These are phyloP conservation scores for Hippocampus mohnikei DNA, from an alignment of 2,113 vertebrate species.

Conservation along the genomic window DNA sequence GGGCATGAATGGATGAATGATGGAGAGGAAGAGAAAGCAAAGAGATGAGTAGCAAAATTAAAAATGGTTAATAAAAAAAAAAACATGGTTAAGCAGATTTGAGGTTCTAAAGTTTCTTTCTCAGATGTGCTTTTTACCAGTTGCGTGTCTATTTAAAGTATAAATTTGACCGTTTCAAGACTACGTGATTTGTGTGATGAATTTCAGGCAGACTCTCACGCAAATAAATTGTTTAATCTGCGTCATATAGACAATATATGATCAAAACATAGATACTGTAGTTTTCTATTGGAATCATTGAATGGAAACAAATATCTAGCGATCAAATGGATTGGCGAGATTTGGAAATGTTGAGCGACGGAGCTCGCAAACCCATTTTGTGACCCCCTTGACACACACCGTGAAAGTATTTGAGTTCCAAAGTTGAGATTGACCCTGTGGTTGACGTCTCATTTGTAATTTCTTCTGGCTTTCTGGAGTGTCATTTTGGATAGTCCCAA, in stretches of 20 bases:
- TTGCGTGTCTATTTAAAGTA: neutral
- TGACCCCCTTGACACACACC: neutral
- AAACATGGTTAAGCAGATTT: neutral
- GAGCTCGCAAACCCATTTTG: neutral
- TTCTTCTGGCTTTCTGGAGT: neutral
- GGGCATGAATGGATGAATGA: constrained; percentile 11
- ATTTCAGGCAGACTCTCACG: too few species aligned
- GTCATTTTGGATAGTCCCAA: neutral
- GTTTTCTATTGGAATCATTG: neutral
- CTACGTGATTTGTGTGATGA: too few species aligned
- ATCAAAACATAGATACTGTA: neutral
- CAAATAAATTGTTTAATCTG: too few species aligned
- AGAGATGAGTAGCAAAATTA: constrained; percentile 13
- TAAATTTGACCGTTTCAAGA: neutral
- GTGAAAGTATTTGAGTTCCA: neutral
- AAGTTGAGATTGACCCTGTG: neutral
- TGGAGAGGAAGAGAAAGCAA: constrained; percentile 15
- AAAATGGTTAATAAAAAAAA: constrained; percentile 1
- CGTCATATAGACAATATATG: neutral
- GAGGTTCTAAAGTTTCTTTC: neutral
- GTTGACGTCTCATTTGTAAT: neutral
- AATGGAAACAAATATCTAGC: neutral
- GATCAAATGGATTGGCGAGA: neutral
- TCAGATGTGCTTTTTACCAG: constrained; percentile 3
- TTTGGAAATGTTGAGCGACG: neutral